phyloP scores from a whole-genome alignment of 2,797 vertebrate genomes.

The Heteromormyrus szaboi region DNA sequence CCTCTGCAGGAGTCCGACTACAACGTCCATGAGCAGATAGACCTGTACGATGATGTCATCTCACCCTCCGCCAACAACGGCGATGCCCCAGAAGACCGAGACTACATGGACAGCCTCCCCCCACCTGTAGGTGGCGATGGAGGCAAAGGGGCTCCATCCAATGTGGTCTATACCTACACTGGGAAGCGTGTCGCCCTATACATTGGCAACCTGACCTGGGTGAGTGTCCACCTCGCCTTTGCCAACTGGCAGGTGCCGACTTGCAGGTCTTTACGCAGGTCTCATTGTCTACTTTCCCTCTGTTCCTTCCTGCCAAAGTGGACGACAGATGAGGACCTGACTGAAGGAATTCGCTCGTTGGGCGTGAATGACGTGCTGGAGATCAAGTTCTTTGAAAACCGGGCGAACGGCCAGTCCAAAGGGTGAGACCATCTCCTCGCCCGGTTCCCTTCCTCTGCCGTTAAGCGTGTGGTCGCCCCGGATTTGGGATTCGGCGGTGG shows the following conservation, averaged over 20 bases:
- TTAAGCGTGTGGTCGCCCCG: not conserved
- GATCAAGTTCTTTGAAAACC: constrained; percentile 98
- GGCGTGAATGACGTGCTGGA: constrained; percentile 94
- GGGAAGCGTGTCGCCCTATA: constrained; percentile 95
- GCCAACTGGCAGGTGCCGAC: too few relatives aligned
- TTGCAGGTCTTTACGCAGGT: not conserved
- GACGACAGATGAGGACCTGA: constrained; percentile 98
- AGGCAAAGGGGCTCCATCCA: constrained; percentile 82
- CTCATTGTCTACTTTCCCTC: not conserved
- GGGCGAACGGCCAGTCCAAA: constrained; percentile 96
- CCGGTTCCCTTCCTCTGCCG: not conserved
- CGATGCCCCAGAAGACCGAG: constrained; percentile 91
- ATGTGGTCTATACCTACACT: constrained; percentile 89
- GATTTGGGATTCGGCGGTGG: not conserved
- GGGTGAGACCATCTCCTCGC: constrained; percentile 66
- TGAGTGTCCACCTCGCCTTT: constrained; percentile 33
- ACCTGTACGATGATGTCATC: constrained; percentile 96
- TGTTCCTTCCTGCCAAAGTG: constrained; percentile 61
- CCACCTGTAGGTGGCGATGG: constrained; percentile 83
- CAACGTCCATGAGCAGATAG: constrained; percentile 91
- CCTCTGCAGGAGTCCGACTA: constrained; percentile 84
- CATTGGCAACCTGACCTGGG: constrained; percentile 98
- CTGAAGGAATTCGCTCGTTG: constrained; percentile 89
- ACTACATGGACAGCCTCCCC: constrained; percentile 89
- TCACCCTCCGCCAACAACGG: constrained; percentile 98